Conservation (phyloP, 2,113 vertebrate species). For the Semicossyphus pulcher region DNA sequence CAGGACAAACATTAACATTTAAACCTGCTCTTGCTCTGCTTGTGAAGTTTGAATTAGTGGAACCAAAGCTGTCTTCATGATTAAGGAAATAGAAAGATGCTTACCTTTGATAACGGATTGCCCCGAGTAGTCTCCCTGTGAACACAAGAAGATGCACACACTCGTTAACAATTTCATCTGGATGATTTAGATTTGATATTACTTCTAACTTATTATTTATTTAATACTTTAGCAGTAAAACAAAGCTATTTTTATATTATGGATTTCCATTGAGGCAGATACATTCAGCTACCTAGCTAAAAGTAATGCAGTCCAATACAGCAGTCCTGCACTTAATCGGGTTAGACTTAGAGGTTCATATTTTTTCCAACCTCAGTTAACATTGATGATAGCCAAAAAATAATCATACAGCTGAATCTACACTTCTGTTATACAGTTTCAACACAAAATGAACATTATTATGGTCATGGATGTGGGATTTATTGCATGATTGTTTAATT, state of each 20-base stretch:
- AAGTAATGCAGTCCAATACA: not conserved
- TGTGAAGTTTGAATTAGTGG: not conserved
- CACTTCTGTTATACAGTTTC: no score
- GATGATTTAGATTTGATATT: not conserved
- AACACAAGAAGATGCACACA: constrained; percentile 27
- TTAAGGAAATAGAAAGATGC: not conserved
- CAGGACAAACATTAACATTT: constrained; percentile 46
- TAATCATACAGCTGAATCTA: no score
- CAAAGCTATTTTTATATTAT: no score
- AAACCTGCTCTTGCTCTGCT: not conserved
- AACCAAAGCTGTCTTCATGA: not conserved
- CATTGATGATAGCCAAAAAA: no score
- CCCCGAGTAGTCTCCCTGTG: constrained; percentile 83
- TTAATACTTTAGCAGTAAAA: no score
- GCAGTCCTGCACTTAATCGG: not conserved
- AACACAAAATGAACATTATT: no score
- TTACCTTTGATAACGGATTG: constrained; percentile 87
- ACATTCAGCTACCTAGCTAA: not conserved
- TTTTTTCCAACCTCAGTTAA: no score
- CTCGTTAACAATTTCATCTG: constrained; percentile 6
- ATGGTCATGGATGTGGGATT: no score
- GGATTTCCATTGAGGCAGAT: not conserved
- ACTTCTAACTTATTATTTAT: no score
- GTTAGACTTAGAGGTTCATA: not conserved
- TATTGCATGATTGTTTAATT: no score